A percentile compares a stretch with the other conserved stretches of the same genome.
phyloP scores from a whole-genome alignment of 2,797 vertebrate species.

The Lateolabrax maculatus region DNA sequence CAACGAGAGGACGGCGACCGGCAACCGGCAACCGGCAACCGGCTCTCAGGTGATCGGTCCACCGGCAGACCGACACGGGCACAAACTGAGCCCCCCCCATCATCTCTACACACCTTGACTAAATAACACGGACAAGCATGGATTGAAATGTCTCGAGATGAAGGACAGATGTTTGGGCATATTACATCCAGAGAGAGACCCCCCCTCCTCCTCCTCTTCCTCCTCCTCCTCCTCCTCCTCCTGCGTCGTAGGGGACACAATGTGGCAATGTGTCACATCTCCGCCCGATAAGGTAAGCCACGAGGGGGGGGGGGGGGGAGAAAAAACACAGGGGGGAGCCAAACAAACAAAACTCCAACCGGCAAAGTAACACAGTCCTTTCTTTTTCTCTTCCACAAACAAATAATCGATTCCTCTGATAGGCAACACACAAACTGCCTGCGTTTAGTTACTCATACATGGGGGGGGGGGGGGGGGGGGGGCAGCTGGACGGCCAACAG shows the following conservation, averaged over 20 bases:
- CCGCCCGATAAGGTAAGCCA: constrained; percentile 70
- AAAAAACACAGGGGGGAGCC: constrained; percentile 47
- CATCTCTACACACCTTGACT: neutral
- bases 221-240: neutral
- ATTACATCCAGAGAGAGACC: constrained; percentile 52
- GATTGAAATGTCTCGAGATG: neutral
- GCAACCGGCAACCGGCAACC: no score
- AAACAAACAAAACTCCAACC: constrained; percentile 67
- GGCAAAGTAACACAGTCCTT: constrained; percentile 30
- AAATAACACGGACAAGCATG: neutral
- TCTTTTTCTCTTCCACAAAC: constrained; percentile 28
- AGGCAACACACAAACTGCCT: constrained; percentile 56
- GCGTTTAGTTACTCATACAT: constrained; percentile 45
- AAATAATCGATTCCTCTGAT: constrained; percentile 52
- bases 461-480: constrained; percentile 19
- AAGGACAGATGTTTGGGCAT: constrained; percentile 38
- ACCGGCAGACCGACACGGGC: constrained; percentile 31
- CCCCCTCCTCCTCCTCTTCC: no score
- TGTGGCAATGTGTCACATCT: constrained; percentile 78
- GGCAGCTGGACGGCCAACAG: constrained; percentile 34
- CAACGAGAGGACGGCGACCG: constrained; percentile 62
- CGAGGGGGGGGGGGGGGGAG: no score
- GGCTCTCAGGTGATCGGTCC: constrained; percentile 77
- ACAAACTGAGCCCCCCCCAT: constrained; percentile 34
- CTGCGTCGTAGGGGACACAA: constrained; percentile 67